Percentiles rank a stretch among this genome's conserved stretches.
Conservation (phyloP, 2,888 invertebrate species). For the Mermis nigrescens region DNA sequence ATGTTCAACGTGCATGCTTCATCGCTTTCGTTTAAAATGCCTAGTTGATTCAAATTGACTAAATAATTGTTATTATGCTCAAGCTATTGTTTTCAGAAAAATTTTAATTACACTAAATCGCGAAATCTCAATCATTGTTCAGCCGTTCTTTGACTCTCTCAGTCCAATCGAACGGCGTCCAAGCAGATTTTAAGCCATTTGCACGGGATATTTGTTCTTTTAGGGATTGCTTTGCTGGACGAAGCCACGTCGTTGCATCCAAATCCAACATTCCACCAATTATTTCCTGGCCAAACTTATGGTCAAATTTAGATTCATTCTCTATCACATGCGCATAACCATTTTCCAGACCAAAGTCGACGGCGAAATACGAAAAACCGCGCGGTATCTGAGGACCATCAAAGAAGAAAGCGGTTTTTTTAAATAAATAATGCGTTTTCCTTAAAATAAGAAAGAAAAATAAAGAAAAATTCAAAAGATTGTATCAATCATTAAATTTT, state of each 20-base stretch:
- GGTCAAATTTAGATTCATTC: conserved; percentile 64
- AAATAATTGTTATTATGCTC: too few species aligned
- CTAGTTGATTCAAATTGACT: too few species aligned
- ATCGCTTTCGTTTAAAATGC: too few species aligned
- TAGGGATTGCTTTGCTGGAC: conserved; percentile 53
- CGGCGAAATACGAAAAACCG: conserved; percentile 79
- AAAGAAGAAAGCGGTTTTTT: too few species aligned
- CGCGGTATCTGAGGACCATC: conserved; percentile 48
- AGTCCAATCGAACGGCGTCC: conserved; percentile 19
- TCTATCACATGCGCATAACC: conserved; percentile 95
- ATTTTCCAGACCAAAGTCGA: conserved; percentile 65
- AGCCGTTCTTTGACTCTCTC: conserved; percentile 10
- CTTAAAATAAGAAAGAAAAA: too few species aligned
- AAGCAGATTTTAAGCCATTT: conserved; percentile 12
- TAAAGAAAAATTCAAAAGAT: too few species aligned
- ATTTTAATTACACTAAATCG: too few species aligned
- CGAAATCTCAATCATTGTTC: not conserved
- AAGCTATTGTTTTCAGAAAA: too few species aligned
- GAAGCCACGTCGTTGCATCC: conserved; percentile 58
- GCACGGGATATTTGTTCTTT: conserved; percentile 37
- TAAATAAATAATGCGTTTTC: too few species aligned
- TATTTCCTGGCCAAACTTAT: conserved; percentile 71
- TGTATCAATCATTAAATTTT: too few species aligned
- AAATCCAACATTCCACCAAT: conserved; percentile 83
- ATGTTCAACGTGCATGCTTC: too few species aligned